Conservation (phyloP, 2,797 vertebrate genomes). For the Neostethus bicornis region DNA sequence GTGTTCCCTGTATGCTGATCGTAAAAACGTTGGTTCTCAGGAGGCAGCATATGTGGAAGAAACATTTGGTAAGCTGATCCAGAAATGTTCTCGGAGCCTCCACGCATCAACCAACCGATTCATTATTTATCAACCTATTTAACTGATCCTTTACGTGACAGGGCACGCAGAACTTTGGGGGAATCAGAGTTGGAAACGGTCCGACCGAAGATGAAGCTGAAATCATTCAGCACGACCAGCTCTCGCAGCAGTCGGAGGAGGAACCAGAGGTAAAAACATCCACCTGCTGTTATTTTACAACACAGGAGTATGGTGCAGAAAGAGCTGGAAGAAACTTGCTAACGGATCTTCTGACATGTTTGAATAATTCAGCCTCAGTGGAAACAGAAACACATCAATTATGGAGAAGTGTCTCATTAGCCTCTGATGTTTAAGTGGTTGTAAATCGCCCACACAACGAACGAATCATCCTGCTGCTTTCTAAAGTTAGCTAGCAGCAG, state of each 20-base stretch:
- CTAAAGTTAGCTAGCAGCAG: not conserved
- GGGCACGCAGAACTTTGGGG: constrained; percentile 95
- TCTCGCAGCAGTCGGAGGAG: constrained; percentile 91
- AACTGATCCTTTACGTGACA: constrained; percentile 48
- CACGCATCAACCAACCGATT: not conserved
- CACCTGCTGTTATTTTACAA: too few relatives aligned
- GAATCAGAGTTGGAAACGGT: constrained; percentile 95
- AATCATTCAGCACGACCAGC: constrained; percentile 98
- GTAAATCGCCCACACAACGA: not conserved
- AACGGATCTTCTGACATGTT: constrained; percentile 34
- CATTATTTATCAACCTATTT: not conserved
- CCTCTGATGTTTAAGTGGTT: not conserved
- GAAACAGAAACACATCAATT: constrained; percentile 48
- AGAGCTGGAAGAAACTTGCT: constrained; percentile 1
- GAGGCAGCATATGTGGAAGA: constrained; percentile 87
- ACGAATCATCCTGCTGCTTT: not conserved
- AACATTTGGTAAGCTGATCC: constrained; percentile 82
- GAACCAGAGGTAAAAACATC: constrained; percentile 93
- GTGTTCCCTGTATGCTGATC: constrained; percentile 94
- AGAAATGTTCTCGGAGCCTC: fast-evolving
- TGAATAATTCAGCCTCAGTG: constrained; percentile 66
- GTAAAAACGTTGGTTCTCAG: constrained; percentile 92
- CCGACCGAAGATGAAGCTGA: constrained; percentile 97
- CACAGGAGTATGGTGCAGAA: constrained; percentile 9
- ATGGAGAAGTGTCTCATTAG: constrained; percentile 21